Evolutionary conservation across 2,113 vertebrate species (phyloP).

Genomic region (Actenoides hombroni): DNA sequence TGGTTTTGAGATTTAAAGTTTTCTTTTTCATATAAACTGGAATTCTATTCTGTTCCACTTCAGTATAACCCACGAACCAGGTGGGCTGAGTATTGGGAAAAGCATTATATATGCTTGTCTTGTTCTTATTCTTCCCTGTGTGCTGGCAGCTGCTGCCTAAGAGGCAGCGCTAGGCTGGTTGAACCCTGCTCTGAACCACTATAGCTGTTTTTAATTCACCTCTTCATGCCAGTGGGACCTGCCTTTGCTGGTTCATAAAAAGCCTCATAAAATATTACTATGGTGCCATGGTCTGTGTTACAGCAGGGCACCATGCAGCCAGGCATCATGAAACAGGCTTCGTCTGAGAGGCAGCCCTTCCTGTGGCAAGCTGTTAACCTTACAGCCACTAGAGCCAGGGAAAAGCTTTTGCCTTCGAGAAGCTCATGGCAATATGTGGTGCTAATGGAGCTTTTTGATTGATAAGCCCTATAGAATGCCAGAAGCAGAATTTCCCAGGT

Average conservation of each 20-base stretch:
- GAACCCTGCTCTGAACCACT: background rate
- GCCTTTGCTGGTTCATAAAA: background rate
- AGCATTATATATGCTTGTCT: rapidly evolving
- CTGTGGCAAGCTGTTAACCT: background rate
- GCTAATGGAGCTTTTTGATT: slow-evolving; percentile 5
- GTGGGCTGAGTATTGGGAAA: background rate
- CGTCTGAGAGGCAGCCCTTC: background rate
- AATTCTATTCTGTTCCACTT: background rate
- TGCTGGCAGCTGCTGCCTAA: background rate
- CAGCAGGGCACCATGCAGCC: background rate
- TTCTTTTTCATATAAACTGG: background rate
- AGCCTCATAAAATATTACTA: slow-evolving; percentile 16
- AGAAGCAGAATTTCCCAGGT: background rate
- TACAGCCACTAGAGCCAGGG: rapidly evolving
- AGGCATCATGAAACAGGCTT: background rate
- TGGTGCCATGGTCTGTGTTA: background rate
- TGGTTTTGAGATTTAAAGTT: background rate
- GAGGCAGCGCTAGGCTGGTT: background rate
- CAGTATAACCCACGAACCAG: background rate
- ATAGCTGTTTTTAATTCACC: background rate
- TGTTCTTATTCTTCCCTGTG: rapidly evolving
- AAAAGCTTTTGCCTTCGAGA: background rate
- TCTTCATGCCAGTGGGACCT: background rate
- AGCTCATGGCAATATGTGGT: background rate
- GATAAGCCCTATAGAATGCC: background rate